phyloP scores from a whole-genome alignment of 37 sponge, comb jelly and placozoan genomes.

The Amphimedon queenslandica region DNA sequence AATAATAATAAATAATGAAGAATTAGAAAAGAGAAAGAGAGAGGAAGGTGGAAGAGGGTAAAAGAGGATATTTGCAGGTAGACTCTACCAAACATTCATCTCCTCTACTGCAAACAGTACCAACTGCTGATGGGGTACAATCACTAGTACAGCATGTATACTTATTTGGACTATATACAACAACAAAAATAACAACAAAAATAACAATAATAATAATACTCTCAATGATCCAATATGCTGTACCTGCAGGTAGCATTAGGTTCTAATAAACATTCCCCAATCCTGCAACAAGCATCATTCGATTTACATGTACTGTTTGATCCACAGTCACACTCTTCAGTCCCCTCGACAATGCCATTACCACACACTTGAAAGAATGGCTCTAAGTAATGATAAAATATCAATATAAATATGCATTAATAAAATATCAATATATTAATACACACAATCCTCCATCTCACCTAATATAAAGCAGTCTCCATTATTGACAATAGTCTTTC shows the following conservation, averaged over 20 bases:
- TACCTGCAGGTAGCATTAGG: slow-evolving; percentile 51
- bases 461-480: slow-evolving; percentile 46
- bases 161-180: background rate
- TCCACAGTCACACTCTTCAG: slow-evolving; percentile 72
- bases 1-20: background rate
- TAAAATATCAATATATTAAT: no score
- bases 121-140: background rate
- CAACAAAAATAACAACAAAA: background rate
- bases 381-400: slow-evolving; percentile 19
- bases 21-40: no score
- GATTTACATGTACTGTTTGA: slow-evolving; percentile 12
- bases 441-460: no score
- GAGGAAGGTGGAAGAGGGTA: background rate
- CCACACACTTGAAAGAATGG: slow-evolving; percentile 56
- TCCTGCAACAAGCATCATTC: slow-evolving; percentile 51
- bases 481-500: slow-evolving; percentile 27
- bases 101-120: background rate
- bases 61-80: slow-evolving; percentile 12
- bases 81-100: background rate
- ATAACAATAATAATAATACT: no score
- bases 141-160: background rate
- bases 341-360: slow-evolving; percentile 67
- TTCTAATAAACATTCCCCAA: slow-evolving; percentile 51
- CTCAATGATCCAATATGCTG: no score
- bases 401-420: no score